Evolutionary conservation across 2,888 invertebrate species (phyloP).

Genomic region (Halictus quadricinctus): DNA sequence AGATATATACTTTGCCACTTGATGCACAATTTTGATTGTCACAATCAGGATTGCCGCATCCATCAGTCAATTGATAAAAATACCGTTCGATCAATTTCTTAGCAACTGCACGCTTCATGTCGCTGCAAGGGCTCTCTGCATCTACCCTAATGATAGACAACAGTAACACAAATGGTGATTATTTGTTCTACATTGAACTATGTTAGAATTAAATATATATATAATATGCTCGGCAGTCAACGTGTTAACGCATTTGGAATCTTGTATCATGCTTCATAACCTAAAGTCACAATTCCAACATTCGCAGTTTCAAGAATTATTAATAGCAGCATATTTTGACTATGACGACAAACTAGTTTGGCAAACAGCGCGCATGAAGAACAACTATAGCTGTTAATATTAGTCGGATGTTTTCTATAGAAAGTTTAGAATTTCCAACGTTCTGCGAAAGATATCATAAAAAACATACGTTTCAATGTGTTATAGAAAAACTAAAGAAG

Average conservation of each 20-base stretch:
- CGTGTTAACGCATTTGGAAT: background rate
- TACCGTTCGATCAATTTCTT: slow-evolving; percentile 95
- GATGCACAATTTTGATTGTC: slow-evolving; percentile 95
- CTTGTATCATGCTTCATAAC: background rate
- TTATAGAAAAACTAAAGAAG: background rate
- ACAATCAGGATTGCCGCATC: slow-evolving; percentile 95
- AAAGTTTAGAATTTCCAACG: slow-evolving; percentile 3
- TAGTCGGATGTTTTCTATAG: background rate
- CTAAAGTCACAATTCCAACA: background rate
- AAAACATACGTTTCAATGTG: background rate
- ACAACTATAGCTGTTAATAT: background rate
- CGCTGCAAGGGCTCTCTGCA: slow-evolving; percentile 81
- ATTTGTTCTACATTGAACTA: background rate
- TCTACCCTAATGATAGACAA: slow-evolving; percentile 75
- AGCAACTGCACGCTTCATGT: slow-evolving; percentile 85
- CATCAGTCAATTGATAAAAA: slow-evolving; percentile 95
- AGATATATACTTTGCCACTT: slow-evolving; percentile 89
- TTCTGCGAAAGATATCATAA: background rate
- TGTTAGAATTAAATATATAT: background rate
- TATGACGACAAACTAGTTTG: background rate
- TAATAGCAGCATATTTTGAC: background rate
- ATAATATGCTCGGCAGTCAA: too few species aligned
- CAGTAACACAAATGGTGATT: slow-evolving; percentile 6
- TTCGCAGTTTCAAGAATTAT: background rate
- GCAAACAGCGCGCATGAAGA: background rate